These are phyloP conservation scores for Xanthia togata DNA, from an alignment of 2,888 invertebrate genomes.

Conservation along the genomic window DNA sequence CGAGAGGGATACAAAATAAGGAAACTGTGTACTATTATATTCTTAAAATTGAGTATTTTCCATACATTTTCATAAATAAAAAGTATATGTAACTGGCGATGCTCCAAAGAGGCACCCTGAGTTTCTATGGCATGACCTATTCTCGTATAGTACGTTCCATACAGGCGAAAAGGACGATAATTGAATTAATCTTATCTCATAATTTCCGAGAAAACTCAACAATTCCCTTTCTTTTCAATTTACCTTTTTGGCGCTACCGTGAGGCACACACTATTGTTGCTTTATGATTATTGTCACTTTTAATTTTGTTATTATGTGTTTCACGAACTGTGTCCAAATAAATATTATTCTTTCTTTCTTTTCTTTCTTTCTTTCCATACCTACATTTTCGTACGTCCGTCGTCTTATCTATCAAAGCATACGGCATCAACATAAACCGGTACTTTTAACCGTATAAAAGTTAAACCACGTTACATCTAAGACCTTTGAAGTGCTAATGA, in stretches of 20 bases:
- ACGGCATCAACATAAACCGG: not conserved
- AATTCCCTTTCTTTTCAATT: no score
- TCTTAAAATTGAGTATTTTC: not conserved
- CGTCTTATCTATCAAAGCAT: not conserved
- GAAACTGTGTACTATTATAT: not conserved
- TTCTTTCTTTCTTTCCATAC: no score
- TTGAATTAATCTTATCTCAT: not conserved
- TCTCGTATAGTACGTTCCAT: not conserved
- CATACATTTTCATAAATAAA: not conserved
- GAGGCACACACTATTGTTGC: no score
- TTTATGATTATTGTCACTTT: no score
- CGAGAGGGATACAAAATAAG: not conserved
- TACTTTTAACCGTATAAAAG: no score
- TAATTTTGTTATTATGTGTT: no score
- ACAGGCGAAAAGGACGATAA: not conserved
- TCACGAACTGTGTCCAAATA: no score
- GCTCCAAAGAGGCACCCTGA: no score
- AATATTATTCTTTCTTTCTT: no score
- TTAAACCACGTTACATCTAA: conserved; percentile 18
- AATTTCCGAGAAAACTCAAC: not conserved
- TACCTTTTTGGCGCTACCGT: no score
- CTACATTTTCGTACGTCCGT: not conserved
- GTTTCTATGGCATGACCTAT: not conserved
- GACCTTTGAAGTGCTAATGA: conserved; percentile 53
- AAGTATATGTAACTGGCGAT: no score